Conservation (phyloP, 1,140 invertebrate genomes). For the Galleria mellonella region DNA sequence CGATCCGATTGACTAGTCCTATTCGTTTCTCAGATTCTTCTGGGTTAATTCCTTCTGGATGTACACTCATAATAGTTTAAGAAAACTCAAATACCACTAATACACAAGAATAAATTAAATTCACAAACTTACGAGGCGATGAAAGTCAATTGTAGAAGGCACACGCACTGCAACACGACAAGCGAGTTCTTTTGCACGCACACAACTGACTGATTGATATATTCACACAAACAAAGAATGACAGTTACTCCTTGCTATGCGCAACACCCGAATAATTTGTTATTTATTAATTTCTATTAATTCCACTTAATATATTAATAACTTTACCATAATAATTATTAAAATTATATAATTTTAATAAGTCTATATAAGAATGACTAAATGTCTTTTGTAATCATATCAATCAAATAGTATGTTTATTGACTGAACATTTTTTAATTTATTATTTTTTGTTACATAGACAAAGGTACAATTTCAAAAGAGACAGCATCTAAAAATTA, state of each 20-base stretch:
- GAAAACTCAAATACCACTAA: conserved; percentile 25
- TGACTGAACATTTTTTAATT: too few species aligned
- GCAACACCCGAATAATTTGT: neutral
- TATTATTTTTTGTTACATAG: too few species aligned
- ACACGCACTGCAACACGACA: conserved; percentile 68
- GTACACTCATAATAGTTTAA: conserved; percentile 10
- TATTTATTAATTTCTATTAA: neutral
- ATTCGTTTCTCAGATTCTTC: conserved; percentile 8
- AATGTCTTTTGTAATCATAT: too few species aligned
- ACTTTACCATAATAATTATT: neutral
- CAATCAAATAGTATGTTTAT: too few species aligned
- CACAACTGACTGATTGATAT: conserved; percentile 26
- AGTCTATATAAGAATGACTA: too few species aligned
- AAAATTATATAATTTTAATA: neutral
- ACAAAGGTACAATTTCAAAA: too few species aligned
- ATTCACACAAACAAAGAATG: conserved; percentile 16
- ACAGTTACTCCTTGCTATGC: conserved; percentile 7
- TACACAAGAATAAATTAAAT: conserved; percentile 54
- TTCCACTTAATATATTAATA: neutral
- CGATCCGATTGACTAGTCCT: conserved; percentile 63
- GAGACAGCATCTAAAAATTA: too few species aligned
- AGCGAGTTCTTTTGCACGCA: conserved; percentile 58
- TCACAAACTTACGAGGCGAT: conserved; percentile 69
- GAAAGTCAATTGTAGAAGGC: conserved; percentile 67
- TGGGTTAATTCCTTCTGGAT: conserved; percentile 1